A percentile compares a stretch with the other conserved stretches of the same genome.
Evolutionary conservation across 2,888 invertebrate species (phyloP).

Genomic region (Sisyra nigra): DNA sequence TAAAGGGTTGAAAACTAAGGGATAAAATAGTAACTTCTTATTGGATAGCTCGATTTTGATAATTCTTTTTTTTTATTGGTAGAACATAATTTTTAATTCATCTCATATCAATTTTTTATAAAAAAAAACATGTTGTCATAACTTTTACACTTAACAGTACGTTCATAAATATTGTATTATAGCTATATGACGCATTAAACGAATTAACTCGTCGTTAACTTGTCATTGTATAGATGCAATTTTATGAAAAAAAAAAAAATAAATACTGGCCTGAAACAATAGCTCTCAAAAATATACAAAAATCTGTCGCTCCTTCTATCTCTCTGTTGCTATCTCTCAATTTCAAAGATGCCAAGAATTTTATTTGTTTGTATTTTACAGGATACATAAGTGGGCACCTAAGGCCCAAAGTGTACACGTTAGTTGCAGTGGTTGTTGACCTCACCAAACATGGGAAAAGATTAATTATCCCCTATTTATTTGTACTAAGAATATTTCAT

Average conservation of each 20-base stretch:
- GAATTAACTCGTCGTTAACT: no score
- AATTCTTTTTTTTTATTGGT: no score
- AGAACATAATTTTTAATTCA: no score
- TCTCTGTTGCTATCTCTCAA: constrained; percentile 2
- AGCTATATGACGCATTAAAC: no score
- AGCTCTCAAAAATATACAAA: not conserved
- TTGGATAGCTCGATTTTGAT: no score
- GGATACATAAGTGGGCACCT: constrained; percentile 4
- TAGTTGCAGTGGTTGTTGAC: constrained; percentile 4
- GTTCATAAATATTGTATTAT: not conserved
- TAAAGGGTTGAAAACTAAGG: no score
- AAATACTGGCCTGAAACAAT: not conserved
- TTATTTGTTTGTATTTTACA: constrained; percentile 6
- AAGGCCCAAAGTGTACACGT: no score
- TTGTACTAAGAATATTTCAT: not conserved
- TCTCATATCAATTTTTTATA: not conserved
- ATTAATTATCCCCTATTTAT: constrained; percentile 3
- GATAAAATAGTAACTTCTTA: no score
- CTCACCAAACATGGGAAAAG: not conserved
- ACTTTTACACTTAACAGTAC: not conserved
- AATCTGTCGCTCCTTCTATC: not conserved
- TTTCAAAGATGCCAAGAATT: constrained; percentile 7
- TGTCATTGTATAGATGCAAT: no score
- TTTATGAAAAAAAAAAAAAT: no score
- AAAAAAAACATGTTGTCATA: not conserved